These are phyloP conservation scores for Coleophora flavipennella DNA, from an alignment of 2,888 invertebrate genomes.

Conservation along the genomic window DNA sequence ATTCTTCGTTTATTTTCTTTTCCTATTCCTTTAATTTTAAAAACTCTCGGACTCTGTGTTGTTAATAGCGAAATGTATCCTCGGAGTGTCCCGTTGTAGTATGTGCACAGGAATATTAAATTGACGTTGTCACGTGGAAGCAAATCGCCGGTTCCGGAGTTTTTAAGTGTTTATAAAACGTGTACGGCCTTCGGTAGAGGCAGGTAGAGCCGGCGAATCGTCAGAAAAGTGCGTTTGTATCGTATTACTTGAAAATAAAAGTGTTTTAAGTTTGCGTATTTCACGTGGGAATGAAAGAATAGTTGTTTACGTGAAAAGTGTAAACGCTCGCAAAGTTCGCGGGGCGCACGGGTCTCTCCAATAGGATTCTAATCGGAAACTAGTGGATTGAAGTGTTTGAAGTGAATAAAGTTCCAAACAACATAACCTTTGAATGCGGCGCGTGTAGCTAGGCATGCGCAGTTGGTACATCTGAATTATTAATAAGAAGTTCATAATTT, in stretches of 20 bases:
- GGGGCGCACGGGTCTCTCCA: conserved; percentile 34
- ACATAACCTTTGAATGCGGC: conserved; percentile 64
- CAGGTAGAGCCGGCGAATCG: conserved; percentile 59
- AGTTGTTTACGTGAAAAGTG: conserved; percentile 16
- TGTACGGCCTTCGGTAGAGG: conserved; percentile 57
- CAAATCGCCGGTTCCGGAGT: conserved; percentile 66
- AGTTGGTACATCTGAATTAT: conserved; percentile 54
- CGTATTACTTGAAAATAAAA: conserved; percentile 26
- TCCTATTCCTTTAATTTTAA: conserved; percentile 69
- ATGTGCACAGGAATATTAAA: conserved; percentile 47
- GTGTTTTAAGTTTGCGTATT: conserved; percentile 34
- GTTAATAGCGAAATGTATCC: conserved; percentile 45
- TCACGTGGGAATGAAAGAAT: conserved; percentile 36
- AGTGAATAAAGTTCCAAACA: conserved; percentile 48
- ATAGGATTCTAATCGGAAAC: conserved; percentile 51
- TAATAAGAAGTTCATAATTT: conserved; percentile 60
- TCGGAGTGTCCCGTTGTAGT: conserved; percentile 35
- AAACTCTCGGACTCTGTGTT: conserved; percentile 41
- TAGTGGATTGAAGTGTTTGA: conserved; percentile 28
- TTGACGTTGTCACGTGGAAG: conserved; percentile 68
- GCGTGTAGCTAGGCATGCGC: conserved; percentile 67
- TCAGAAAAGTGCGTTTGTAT: conserved; percentile 47
- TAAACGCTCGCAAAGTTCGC: conserved; percentile 35
- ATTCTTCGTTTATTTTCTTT: conserved; percentile 72
- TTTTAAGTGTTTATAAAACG: conserved; percentile 64